A percentile compares a stretch with the other conserved stretches of the same genome.
These are phyloP conservation scores for Drosophila suzukii DNA, from an alignment of 1,140 invertebrate genomes.

Conservation along the genomic window DNA sequence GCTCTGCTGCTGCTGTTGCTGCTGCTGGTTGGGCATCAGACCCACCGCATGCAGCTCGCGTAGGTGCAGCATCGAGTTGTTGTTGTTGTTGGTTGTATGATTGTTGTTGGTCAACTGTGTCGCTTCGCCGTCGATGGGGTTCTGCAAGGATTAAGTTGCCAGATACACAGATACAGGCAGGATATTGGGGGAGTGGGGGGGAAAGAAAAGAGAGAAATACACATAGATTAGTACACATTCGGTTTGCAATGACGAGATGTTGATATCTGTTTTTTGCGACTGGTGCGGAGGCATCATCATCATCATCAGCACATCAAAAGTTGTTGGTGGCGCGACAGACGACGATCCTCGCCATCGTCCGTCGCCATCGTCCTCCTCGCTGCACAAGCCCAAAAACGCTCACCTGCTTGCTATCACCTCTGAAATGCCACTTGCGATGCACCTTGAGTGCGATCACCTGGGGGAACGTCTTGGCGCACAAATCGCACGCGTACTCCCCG, in stretches of 20 bases:
- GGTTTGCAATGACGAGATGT: conserved; percentile 27
- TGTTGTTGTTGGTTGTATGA: conserved; percentile 68
- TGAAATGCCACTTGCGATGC: conserved; percentile 85
- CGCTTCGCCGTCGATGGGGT: conserved; percentile 78
- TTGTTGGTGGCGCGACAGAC: conserved; percentile 32
- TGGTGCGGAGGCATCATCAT: conserved; percentile 79
- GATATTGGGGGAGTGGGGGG: background rate
- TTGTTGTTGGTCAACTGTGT: conserved; percentile 67
- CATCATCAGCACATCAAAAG: conserved; percentile 44
- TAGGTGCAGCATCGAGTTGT: conserved; percentile 73
- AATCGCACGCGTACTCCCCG: conserved; percentile 83
- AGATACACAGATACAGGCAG: background rate
- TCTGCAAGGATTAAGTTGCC: conserved; percentile 45
- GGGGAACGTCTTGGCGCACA: conserved; percentile 83
- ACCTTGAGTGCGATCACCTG: conserved; percentile 84
- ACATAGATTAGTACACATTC: conserved; percentile 34
- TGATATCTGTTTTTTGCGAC: conserved; percentile 81
- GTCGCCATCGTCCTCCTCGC: conserved; percentile 63
- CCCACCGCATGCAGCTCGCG: conserved; percentile 83
- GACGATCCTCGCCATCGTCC: conserved; percentile 16
- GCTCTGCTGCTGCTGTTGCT: conserved; percentile 26
- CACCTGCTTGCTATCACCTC: conserved; percentile 85
- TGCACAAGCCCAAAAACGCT: conserved; percentile 84
- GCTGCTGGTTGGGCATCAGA: conserved; percentile 76
- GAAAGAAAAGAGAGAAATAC: conserved; percentile 8